Base-by-base conservation (phyloP, 37 sponge, comb jelly and placozoan species). In the Hexactinellida sp. region DNA sequence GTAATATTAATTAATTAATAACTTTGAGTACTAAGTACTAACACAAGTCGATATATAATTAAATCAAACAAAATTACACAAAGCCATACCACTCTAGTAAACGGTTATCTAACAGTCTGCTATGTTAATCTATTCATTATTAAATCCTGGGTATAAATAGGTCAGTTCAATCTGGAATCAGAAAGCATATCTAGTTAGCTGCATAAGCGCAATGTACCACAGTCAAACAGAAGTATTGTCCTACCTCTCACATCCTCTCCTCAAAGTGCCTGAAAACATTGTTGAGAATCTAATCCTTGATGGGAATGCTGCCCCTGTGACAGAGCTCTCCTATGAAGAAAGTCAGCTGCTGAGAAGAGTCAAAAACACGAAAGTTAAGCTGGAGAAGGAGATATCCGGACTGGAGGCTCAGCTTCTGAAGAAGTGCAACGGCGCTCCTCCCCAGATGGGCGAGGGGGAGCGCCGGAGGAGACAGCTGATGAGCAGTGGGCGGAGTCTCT, bases 401-500 rank as follows among this genome's bases (percentile, higher is more conserved):
- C 3, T 63, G 30, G 76, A 63, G 13, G 21, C 76, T 63, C 76
- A 63, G 34, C 76, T 63, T 23, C 13, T 25, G 21, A 63, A n/a
- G 76, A 63, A 63, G 30, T 63, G 76, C 13, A 63, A 63, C 76
- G 76, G 76, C 34, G 76, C 30, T n/a, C 76, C 76, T 10, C 76
- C 76, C 76, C 76, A 63, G 76, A 63, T 63, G 76, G 76, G 76
- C 25, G 76, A 63, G 30, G 76, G 25, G 30, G 76, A 63, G 76
- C 76, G 76, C 34, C 21, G 76, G 30, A 23, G 76, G 30, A n/a
- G 76, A 63, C 76, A 63, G 76, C 76, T 63, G 21, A 63, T 63
- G 76, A 63, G 76, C 76, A 63, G 76, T 63, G 76, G 76, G 30
- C 3, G 76, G 13, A 63, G 76, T n/a, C 76, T 63, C 76, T 63